phyloP scores from a whole-genome alignment of 2,888 invertebrate genomes.

The Troilus luridus region DNA sequence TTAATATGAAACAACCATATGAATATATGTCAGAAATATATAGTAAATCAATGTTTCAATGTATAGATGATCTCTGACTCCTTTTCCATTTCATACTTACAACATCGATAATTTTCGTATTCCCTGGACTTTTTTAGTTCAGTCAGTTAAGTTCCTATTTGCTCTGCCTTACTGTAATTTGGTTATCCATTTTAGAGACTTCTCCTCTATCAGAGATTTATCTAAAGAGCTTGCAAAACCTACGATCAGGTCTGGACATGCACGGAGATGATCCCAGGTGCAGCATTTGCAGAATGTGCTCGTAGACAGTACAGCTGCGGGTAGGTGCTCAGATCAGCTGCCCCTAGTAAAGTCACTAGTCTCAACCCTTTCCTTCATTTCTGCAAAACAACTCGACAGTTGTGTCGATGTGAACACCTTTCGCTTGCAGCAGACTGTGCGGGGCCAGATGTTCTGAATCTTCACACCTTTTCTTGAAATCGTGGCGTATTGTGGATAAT shows the following conservation, averaged over 20 bases:
- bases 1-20: too few species aligned
- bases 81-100: too few species aligned
- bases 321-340: constrained; percentile 5
- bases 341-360: constrained; percentile 31
- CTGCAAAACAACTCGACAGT: constrained; percentile 37
- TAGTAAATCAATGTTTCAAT: too few species aligned
- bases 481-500: neutral
- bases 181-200: neutral
- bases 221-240: neutral
- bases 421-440: neutral
- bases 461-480: neutral
- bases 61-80: too few species aligned
- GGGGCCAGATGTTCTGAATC: constrained; percentile 36
- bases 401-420: constrained; percentile 11
- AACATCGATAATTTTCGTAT: too few species aligned
- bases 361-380: constrained; percentile 48
- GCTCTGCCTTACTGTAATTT: neutral
- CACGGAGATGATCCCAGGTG: neutral
- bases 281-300: constrained; percentile 27
- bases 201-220: neutral
- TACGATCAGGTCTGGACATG: neutral
- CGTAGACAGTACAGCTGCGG: constrained; percentile 35
- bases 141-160: neutral
- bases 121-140: too few species aligned
- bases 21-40: too few species aligned